Percentiles rank a stretch among this genome's conserved stretches.
Conservation (phyloP, 2,797 vertebrate species). For the Rhynchonycteris naso region DNA sequence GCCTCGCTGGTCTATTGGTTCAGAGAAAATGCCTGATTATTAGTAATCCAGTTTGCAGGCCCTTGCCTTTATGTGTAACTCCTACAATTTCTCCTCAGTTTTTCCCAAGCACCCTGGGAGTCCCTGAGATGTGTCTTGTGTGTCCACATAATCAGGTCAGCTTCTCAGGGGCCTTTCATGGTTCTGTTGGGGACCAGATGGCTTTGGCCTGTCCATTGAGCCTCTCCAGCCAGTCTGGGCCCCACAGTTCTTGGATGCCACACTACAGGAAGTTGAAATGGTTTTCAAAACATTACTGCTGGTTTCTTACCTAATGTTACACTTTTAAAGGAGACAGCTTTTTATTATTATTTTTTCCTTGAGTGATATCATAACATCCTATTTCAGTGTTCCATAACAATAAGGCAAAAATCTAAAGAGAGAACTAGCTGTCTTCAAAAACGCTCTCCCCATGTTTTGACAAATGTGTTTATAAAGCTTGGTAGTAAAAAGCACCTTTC, state of each 20-base stretch:
- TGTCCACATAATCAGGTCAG: neutral
- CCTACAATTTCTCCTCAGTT: neutral
- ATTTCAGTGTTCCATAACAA: neutral
- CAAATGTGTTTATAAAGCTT: neutral
- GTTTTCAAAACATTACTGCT: neutral
- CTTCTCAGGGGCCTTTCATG: neutral
- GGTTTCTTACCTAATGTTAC: neutral
- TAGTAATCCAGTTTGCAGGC: neutral
- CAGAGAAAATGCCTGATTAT: neutral
- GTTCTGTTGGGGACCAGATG: neutral
- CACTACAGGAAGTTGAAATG: neutral
- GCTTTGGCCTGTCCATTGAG: neutral
- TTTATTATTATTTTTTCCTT: neutral
- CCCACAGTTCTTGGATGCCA: neutral
- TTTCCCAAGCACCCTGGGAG: neutral
- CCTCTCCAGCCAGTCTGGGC: no score
- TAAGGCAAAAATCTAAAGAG: neutral
- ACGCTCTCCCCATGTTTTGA: neutral
- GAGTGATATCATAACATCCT: neutral
- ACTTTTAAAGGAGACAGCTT: neutral
- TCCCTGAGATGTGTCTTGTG: neutral
- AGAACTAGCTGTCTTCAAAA: neutral
- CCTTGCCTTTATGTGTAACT: neutral
- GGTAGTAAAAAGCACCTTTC: neutral
- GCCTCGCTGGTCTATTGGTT: neutral